A percentile compares a stretch with the other conserved stretches of the same genome.
Evolutionary conservation across 1,140 invertebrate genomes (phyloP).

Genomic region (Brachionus asplanchnoidis): DNA sequence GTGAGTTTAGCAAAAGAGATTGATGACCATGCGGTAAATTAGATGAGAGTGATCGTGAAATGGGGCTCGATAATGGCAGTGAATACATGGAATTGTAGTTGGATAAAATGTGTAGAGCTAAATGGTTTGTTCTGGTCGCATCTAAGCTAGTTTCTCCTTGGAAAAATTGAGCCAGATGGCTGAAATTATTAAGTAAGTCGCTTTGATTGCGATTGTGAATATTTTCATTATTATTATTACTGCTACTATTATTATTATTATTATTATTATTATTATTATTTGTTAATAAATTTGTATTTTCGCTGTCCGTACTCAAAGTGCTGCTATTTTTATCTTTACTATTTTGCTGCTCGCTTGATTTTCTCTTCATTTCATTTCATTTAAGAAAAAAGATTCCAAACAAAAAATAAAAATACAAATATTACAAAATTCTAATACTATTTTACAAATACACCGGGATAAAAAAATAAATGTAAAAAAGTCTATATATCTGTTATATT

Average conservation of each 20-base stretch:
- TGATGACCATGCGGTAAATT: background rate
- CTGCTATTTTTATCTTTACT: background rate
- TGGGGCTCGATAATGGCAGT: background rate
- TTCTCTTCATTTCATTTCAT: slow-evolving; percentile 38
- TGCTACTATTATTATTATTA: background rate
- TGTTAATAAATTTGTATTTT: background rate
- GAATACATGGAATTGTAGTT: slow-evolving; percentile 2
- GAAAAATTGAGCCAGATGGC: background rate
- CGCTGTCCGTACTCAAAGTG: background rate
- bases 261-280: background rate
- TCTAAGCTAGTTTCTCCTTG: background rate
- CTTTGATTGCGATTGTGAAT: background rate
- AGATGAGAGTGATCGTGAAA: background rate
- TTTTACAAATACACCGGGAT: slow-evolving; percentile 6
- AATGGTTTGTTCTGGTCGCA: background rate
- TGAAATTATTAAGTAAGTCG: background rate
- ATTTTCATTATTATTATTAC: background rate
- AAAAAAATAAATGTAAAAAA: background rate
- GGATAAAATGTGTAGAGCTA: background rate
- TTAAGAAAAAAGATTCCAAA: background rate
- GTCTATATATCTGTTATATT: background rate
- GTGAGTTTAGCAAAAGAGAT: background rate
- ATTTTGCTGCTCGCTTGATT: background rate
- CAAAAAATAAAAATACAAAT: background rate
- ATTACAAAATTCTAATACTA: slow-evolving; percentile 2